These are phyloP conservation scores for Notothenia coriiceps DNA, from an alignment of 2,113 vertebrate genomes.

Conservation along the genomic window DNA sequence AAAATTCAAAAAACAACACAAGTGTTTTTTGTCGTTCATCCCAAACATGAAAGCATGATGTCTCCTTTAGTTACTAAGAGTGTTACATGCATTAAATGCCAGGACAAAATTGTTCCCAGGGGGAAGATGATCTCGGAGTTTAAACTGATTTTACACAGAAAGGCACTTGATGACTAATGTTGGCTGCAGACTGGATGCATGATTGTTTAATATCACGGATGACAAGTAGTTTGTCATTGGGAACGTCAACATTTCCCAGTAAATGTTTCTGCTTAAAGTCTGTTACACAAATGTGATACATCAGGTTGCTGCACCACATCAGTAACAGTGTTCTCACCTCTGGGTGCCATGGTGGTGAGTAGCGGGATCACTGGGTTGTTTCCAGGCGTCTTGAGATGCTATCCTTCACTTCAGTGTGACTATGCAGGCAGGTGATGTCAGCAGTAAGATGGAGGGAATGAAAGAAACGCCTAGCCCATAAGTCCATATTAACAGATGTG, in stretches of 20 bases:
- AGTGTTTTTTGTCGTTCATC: constrained; percentile 2
- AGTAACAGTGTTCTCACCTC: constrained; percentile 31
- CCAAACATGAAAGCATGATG: not conserved
- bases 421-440: not conserved
- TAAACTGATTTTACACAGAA: not conserved
- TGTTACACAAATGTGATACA: too few species aligned
- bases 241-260: not conserved
- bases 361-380: not conserved
- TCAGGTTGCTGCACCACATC: not conserved
- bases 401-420: not conserved
- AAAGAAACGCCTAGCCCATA: not conserved
- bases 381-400: not conserved
- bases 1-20: not conserved
- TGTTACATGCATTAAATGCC: not conserved
- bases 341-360: not conserved
- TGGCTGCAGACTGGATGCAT: constrained; percentile 6
- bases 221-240: not conserved
- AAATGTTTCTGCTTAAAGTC: not conserved
- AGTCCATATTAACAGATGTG: not conserved
- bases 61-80: not conserved
- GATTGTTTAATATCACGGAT: not conserved
- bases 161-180: constrained; percentile 12
- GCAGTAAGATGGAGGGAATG: not conserved
- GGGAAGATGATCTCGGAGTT: not conserved
- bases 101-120: not conserved